These are phyloP conservation scores for Mormoops blainvillei DNA, from an alignment of 2,113 vertebrate species.

Conservation along the genomic window DNA sequence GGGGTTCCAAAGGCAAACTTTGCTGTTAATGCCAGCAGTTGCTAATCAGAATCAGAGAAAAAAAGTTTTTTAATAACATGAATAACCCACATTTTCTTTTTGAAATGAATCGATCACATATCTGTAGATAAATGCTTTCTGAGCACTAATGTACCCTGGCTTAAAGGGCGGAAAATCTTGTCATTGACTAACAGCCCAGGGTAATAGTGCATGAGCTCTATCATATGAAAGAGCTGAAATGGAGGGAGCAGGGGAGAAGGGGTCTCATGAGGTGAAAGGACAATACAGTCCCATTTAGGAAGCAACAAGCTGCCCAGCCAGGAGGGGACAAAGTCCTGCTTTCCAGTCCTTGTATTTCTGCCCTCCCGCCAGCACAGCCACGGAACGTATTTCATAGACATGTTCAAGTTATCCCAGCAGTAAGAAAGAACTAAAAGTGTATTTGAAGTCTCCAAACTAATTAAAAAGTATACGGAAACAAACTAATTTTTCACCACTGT, in stretches of 20 bases:
- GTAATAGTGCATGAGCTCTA: not conserved
- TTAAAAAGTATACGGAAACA: not conserved
- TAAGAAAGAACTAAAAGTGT: not conserved
- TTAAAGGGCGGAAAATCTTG: not conserved
- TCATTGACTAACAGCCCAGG: not conserved
- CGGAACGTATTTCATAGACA: not conserved
- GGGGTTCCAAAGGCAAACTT: constrained; percentile 88
- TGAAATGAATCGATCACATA: not conserved
- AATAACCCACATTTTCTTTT: not conserved
- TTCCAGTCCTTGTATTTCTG: not conserved
- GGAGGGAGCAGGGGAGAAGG: rapidly evolving
- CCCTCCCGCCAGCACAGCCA: not conserved
- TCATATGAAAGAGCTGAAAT: not conserved
- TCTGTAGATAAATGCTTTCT: not conserved
- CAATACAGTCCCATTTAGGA: not conserved
- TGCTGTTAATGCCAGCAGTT: constrained; percentile 85
- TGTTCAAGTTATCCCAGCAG: not conserved
- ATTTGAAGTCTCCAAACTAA: not conserved
- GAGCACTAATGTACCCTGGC: not conserved
- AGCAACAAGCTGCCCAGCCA: not conserved
- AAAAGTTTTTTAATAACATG: not conserved
- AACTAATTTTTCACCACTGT: not conserved
- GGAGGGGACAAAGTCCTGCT: not conserved
- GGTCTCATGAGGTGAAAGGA: not conserved
- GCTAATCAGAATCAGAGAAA: constrained; percentile 76